These are phyloP conservation scores for Drosophila pseudoananassae DNA, from an alignment of 1,140 invertebrate species.

Conservation along the genomic window DNA sequence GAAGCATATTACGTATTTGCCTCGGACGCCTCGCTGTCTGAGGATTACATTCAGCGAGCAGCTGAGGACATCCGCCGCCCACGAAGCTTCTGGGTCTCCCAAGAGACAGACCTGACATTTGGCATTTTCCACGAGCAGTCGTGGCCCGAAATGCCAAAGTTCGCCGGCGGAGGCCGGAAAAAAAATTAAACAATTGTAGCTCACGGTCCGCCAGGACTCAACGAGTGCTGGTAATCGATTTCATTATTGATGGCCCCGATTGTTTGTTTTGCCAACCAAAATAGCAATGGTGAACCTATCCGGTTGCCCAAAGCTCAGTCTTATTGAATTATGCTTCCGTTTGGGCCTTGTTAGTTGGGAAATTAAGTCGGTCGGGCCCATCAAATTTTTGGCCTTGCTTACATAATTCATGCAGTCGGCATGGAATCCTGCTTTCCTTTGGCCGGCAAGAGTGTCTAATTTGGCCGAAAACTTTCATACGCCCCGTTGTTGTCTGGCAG, in stretches of 20 bases:
- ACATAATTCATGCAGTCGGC: conserved; percentile 31
- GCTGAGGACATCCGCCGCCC: background rate
- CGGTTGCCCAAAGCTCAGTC: conserved; percentile 15
- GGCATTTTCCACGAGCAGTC: conserved; percentile 42
- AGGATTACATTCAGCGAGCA: conserved; percentile 4
- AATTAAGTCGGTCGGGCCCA: conserved; percentile 33
- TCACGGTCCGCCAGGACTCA: conserved; percentile 12
- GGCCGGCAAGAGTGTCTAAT: conserved; percentile 14
- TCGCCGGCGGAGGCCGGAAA: conserved; percentile 35
- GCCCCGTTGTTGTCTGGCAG: background rate
- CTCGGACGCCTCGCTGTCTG: conserved; percentile 59
- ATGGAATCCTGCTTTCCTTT: background rate
- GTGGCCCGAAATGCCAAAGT: conserved; percentile 66
- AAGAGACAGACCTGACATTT: conserved; percentile 50
- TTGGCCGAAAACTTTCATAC: conserved; percentile 13
- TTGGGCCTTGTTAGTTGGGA: conserved; percentile 20
- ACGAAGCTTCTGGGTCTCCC: conserved; percentile 32
- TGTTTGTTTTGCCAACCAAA: conserved; percentile 36
- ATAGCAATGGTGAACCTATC: conserved; percentile 19
- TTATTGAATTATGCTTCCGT: conserved; percentile 22
- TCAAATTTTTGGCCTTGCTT: conserved; percentile 29
- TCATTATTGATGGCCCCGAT: conserved; percentile 47
- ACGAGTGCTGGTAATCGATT: conserved; percentile 27
- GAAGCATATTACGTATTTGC: conserved; percentile 57
- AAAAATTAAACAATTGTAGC: conserved; percentile 31